Conservation (phyloP, 2,113 vertebrate genomes). For the Calonectris borealis region DNA sequence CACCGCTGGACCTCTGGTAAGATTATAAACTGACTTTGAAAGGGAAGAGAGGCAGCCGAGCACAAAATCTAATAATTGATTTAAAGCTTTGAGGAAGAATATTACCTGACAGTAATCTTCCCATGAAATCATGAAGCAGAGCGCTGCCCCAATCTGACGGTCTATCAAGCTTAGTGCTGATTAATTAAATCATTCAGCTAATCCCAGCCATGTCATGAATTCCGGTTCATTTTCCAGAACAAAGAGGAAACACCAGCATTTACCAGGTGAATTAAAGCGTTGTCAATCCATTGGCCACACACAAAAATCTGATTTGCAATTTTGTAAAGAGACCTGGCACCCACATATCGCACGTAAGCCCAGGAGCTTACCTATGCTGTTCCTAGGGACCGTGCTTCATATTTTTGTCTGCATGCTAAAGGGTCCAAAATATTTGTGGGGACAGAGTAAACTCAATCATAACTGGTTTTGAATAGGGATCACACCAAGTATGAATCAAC, state of each 20-base stretch:
- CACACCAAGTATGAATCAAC: background rate
- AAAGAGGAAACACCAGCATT: background rate
- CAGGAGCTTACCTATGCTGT: accelerated
- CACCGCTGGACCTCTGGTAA: background rate
- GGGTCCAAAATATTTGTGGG: accelerated
- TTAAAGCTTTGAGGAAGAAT: background rate
- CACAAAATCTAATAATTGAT: background rate
- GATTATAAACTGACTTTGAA: background rate
- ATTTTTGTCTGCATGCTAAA: accelerated
- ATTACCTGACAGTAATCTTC: background rate
- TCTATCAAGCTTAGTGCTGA: background rate
- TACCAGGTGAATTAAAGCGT: background rate
- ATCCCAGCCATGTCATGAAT: background rate
- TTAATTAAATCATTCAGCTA: background rate
- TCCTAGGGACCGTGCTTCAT: accelerated
- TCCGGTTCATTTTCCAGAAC: background rate
- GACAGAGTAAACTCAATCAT: accelerated
- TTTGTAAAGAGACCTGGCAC: background rate
- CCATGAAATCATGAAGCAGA: background rate
- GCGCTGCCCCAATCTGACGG: background rate
- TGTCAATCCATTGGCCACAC: background rate
- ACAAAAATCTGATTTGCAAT: background rate
- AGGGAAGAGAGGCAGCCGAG: background rate
- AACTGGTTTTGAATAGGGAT: accelerated
- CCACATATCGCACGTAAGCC: accelerated